phyloP scores from a whole-genome alignment of 2,888 invertebrate species.

The Drosophila gaucha region DNA sequence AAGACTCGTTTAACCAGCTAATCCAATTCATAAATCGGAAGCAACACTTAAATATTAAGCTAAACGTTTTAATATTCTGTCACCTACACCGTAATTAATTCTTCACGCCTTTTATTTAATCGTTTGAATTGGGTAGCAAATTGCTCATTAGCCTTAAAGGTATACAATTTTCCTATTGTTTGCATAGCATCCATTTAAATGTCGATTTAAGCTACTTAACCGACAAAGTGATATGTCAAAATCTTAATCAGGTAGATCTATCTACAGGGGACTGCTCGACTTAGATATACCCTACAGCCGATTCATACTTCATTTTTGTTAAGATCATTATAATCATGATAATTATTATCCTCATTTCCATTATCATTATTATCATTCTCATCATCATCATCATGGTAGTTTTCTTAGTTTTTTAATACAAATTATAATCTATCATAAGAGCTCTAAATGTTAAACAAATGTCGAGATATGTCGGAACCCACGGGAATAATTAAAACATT shows the following conservation, averaged over 20 bases:
- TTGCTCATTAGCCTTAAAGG: background rate
- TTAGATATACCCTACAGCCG: background rate
- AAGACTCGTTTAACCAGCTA: constrained; percentile 1
- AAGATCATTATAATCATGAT: background rate
- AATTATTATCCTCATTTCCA: background rate
- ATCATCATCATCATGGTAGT: background rate
- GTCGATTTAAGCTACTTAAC: constrained; percentile 13
- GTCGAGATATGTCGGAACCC: no score
- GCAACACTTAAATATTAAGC: background rate
- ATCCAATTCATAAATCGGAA: background rate
- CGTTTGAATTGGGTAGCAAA: background rate
- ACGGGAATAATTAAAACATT: no score
- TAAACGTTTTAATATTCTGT: constrained; percentile 6
- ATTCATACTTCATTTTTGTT: background rate
- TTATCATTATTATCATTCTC: background rate
- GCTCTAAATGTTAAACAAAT: no score
- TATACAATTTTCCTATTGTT: constrained; percentile 16
- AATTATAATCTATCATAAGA: no score
- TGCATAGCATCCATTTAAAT: constrained; percentile 7
- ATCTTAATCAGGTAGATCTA: background rate
- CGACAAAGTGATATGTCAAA: background rate
- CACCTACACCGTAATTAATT: constrained; percentile 12
- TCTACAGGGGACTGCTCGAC: background rate
- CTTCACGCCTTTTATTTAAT: constrained; percentile 1
- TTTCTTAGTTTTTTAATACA: no score